Evolutionary conservation across 1,140 invertebrate species (phyloP).

Genomic region (Hylaeus anthracinus): DNA sequence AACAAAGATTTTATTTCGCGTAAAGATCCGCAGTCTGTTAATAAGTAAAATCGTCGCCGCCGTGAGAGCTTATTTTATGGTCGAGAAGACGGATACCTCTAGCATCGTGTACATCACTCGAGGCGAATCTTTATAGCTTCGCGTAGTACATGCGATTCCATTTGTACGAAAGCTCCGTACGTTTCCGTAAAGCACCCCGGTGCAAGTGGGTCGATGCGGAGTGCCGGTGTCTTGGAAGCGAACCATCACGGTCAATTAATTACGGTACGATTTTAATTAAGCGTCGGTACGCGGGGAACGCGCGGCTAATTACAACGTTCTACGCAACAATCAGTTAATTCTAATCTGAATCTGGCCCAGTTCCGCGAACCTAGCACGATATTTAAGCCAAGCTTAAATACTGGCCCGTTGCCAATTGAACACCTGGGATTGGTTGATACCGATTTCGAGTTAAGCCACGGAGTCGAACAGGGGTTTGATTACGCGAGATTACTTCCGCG

Average conservation of each 20-base stretch:
- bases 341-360: constrained; percentile 63
- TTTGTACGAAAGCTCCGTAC: not conserved
- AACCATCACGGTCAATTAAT: not conserved
- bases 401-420: constrained; percentile 62
- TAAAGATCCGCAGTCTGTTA: too few species aligned
- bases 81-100: too few species aligned
- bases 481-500: constrained; percentile 56
- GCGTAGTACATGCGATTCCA: too few species aligned
- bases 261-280: constrained; percentile 44
- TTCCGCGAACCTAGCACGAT: constrained; percentile 45
- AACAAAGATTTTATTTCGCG: too few species aligned
- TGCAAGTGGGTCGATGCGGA: not conserved
- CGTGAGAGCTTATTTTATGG: not conserved
- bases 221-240: not conserved
- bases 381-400: constrained; percentile 65
- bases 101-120: too few species aligned
- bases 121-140: too few species aligned
- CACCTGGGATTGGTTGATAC: constrained; percentile 65
- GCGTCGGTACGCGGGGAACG: constrained; percentile 42
- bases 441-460: constrained; percentile 54
- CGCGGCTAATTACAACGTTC: constrained; percentile 51
- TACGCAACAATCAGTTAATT: constrained; percentile 68
- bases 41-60: too few species aligned
- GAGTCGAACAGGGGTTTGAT: constrained; percentile 49
- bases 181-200: not conserved